Evolutionary conservation across 2,113 vertebrate genomes (phyloP), one percentile per base, ranked within the genome.

Genomic region (Halichoerus grypus): DNA sequence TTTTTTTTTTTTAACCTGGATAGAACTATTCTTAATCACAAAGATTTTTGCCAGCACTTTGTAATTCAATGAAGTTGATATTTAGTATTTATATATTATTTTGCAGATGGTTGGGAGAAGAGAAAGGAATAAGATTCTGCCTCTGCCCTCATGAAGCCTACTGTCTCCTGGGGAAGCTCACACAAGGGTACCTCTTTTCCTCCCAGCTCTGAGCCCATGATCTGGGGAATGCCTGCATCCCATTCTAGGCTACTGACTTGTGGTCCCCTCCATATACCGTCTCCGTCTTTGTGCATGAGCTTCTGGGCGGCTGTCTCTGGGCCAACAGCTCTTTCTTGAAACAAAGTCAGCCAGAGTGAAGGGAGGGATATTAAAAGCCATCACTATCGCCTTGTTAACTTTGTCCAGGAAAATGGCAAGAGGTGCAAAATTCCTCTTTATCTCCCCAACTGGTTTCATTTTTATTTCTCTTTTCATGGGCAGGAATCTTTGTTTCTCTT

Each of bases 161-260:
- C 0, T 21, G 90, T 77, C 51, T 61, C n/a, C 28, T 4, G 22
- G 36, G 22, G 26, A 85, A 22, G 11, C 22, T 89, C 79, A 51
- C 0, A 15, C 4, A 1, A 51, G 33, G 21, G 6, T 49, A 5
- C 3, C 8, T 53, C 21, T 81, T 3, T n/a, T 42, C 15, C 51
- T 76, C 36, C 9, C 26, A 81, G 55, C n/a, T 49, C 61, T 28
- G 55, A 63, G 16, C 0, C 39, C 33, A 28, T 33, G 55, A 74
- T 51, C 84, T 77, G n/a, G 59, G 5, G 26, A 3, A 11, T 3
- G 7, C 69, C 33, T 5, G 13, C 6, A 16, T 33, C 15, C n/a
- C 3, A 49, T 24, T 31, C 39, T n/a, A n/a, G 67, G 5, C 61
- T 71, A n/a, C 4, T 77, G 39, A 77, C 42, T 63, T 67, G 36